Evolutionary conservation across 1,140 invertebrate genomes (phyloP).

Genomic region (Drosophila repleta): DNA sequence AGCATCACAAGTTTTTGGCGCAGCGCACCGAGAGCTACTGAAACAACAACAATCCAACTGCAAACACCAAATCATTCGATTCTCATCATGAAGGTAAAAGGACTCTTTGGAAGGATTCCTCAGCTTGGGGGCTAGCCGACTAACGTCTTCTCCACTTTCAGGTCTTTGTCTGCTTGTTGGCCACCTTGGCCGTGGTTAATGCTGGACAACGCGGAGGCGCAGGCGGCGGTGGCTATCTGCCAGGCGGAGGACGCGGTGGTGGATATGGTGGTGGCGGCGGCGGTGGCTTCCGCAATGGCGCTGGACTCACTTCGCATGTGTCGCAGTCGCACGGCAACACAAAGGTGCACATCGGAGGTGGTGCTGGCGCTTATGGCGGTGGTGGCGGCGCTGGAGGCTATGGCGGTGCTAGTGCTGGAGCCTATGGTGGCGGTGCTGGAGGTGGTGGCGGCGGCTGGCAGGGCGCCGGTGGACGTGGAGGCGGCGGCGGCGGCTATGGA

Average conservation of each 20-base stretch:
- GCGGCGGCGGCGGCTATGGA: constrained; percentile 8
- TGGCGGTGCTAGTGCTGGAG: constrained; percentile 14
- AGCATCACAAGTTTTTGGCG: constrained; percentile 67
- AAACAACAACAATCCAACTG: constrained; percentile 26
- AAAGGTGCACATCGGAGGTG: constrained; percentile 64
- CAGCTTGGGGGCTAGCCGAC: background rate
- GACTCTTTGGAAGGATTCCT: background rate
- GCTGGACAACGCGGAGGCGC: constrained; percentile 64
- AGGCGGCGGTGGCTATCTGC: constrained; percentile 41
- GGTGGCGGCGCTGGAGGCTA: constrained; percentile 18
- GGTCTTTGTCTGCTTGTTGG: constrained; percentile 68
- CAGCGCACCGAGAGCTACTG: constrained; percentile 42
- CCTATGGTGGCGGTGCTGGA: background rate
- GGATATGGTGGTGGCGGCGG: constrained; percentile 38
- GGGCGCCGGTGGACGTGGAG: constrained; percentile 1
- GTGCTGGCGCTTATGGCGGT: constrained; percentile 19
- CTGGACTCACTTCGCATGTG: constrained; percentile 60
- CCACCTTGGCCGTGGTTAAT: constrained; percentile 60
- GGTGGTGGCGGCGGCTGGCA: constrained; percentile 11
- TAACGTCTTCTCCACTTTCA: constrained; percentile 3
- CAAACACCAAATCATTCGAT: constrained; percentile 3
- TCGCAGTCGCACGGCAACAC: constrained; percentile 65
- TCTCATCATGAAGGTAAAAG: constrained; percentile 59
- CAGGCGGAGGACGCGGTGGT: constrained; percentile 46
- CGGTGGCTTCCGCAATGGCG: constrained; percentile 51